Evolutionary conservation across 1,140 invertebrate genomes (phyloP), one percentile per base, ranked within the genome.

Genomic region (Parasteatoda tepidariorum): DNA sequence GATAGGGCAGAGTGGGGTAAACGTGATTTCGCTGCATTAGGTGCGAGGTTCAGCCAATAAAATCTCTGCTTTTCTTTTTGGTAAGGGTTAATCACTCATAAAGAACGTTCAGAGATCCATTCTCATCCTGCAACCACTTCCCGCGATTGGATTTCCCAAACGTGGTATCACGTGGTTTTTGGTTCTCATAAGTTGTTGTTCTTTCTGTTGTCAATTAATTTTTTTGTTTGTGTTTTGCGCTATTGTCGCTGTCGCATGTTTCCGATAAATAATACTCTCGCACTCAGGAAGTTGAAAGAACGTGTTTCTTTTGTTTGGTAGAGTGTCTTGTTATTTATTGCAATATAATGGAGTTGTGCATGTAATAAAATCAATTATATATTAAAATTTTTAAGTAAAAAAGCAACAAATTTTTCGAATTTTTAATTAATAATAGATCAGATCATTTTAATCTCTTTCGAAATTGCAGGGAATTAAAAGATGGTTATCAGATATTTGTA

Each of bases 11-110:
- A 64, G 28, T 5, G 15, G n/a, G 61, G 26, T 28, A 48, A 48
- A 78, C 74, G 74, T 78, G 74, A 78, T 78, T 78, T 78, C 74
- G 38, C 6, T 24, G 41, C 62, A 78, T 78, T 78, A 66, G 74
- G 74, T 78, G 74, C 33, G 61, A 78, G 74, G 61, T 62, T 55
- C 41, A 15, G 30, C 59, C 64, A 54, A 76, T 71, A 54, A 75
- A 71, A 71, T 79, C 74, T 78, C 38, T 31, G 33, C 62, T 22
- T 70, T 62, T 34, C 33, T 79, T 73, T 73, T 57, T 78, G 22
- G 33, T 86, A 88, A 87, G 86, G 75, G 76, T 88, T 41, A 89
- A 88, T 86, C 88, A 89, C 84, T 85, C 90, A 41, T 89, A 89
- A 88, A 84, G 89, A 55, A 75, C 86, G 73, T 34, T 75, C 71